A percentile compares a stretch with the other conserved stretches of the same genome.
phyloP scores from a whole-genome alignment of 2,113 vertebrate genomes.

The Calonectris borealis region DNA sequence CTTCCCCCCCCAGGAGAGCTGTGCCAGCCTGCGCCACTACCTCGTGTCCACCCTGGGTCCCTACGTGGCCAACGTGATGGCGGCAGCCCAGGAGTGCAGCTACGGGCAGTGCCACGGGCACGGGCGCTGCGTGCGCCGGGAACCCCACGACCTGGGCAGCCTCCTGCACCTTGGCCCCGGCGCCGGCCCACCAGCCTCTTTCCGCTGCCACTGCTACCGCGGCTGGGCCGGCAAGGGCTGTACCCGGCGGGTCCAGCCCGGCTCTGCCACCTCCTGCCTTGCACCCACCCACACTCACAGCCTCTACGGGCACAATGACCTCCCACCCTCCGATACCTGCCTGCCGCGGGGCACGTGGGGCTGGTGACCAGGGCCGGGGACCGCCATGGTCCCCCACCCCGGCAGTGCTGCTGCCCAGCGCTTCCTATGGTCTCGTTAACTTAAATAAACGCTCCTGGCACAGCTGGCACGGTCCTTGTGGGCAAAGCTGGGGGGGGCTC shows the following conservation, averaged over 20 bases:
- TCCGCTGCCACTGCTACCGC: conserved; percentile 81
- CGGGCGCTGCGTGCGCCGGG: conserved; percentile 78
- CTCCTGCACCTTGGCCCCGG: conserved; percentile 42
- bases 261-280: not conserved
- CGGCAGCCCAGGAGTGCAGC: conserved; percentile 76
- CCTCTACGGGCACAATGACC: not conserved
- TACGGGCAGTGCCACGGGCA: conserved; percentile 70
- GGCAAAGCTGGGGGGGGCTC: not conserved
- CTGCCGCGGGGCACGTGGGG: not conserved
- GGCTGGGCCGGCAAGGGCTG: conserved; percentile 81
- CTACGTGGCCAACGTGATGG: conserved; percentile 76
- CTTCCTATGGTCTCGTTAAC: not conserved
- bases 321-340: not conserved
- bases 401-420: not conserved
- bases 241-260: not conserved
- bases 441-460: conserved; percentile 39
- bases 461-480: not conserved
- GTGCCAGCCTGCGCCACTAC: conserved; percentile 80
- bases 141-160: conserved; percentile 37
- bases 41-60: conserved; percentile 78
- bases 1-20: conserved; percentile 74
- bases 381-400: accelerated
- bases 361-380: not conserved
- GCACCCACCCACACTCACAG: accelerated
- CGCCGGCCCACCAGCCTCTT: not conserved